Conservation (phyloP, 2,888 invertebrate species). For the Endotricha flammealis region DNA sequence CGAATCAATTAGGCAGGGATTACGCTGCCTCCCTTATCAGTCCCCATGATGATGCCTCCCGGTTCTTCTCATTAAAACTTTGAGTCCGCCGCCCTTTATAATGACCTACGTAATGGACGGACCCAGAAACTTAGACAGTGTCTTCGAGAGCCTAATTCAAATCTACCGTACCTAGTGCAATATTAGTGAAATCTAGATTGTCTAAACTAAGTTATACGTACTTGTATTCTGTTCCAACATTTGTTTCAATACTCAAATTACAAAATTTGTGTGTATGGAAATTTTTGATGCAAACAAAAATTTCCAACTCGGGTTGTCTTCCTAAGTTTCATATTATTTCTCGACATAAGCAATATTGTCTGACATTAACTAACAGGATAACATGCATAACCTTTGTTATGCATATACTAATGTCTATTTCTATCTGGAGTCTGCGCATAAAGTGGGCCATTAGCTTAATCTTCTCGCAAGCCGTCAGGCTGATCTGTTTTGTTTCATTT, state of each 20-base stretch:
- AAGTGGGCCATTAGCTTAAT: not conserved
- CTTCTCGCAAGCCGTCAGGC: not conserved
- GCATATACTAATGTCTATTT: not conserved
- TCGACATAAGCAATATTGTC: too few relatives aligned
- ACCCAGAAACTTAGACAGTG: not conserved
- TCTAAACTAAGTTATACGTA: too few relatives aligned
- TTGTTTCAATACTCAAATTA: too few relatives aligned
- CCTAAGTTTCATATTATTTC: too few relatives aligned
- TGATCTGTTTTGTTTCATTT: constrained; percentile 7
- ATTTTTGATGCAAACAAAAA: too few relatives aligned
- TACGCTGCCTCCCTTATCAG: constrained; percentile 4
- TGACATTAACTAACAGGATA: too few relatives aligned
- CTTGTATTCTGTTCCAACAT: too few relatives aligned
- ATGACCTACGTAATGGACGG: constrained; percentile 8
- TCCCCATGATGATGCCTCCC: not conserved
- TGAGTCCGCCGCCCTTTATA: constrained; percentile 5
- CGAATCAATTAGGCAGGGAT: constrained; percentile 8
- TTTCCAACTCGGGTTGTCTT: too few relatives aligned
- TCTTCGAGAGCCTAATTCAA: not conserved
- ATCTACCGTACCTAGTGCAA: too few relatives aligned
- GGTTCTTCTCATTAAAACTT: constrained; percentile 9
- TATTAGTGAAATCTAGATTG: too few relatives aligned
- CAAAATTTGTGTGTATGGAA: too few relatives aligned
- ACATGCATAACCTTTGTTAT: too few relatives aligned
- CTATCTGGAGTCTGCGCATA: not conserved